Evolutionary conservation across 1,140 invertebrate genomes (phyloP).

Genomic region (Drosophila kohkoa): DNA sequence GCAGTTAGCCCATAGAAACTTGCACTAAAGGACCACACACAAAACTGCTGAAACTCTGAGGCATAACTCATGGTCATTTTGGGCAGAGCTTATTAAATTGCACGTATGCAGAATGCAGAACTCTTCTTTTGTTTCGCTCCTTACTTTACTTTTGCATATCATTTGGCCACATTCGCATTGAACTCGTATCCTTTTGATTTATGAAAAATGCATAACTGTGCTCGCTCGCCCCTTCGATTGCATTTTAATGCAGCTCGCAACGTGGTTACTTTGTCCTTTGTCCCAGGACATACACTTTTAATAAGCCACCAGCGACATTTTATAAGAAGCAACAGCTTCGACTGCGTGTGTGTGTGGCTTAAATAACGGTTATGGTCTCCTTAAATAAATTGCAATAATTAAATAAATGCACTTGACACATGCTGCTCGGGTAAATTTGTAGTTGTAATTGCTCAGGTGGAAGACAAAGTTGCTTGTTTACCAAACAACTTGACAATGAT

Average conservation of each 20-base stretch:
- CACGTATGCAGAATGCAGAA: conserved; percentile 15
- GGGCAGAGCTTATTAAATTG: neutral
- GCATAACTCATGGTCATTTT: neutral
- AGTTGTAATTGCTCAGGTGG: conserved; percentile 32
- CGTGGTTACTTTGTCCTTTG: neutral
- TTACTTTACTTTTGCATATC: conserved; percentile 46
- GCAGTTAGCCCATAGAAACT: conserved; percentile 28
- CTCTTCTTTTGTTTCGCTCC: neutral
- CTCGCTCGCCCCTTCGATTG: neutral
- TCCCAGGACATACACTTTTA: conserved; percentile 10
- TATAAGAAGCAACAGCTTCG: conserved; percentile 3
- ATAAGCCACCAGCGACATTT: conserved; percentile 13
- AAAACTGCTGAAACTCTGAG: conserved; percentile 9
- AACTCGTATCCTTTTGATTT: conserved; percentile 16
- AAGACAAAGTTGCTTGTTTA: conserved; percentile 29
- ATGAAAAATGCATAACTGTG: conserved; percentile 32
- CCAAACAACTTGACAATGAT: conserved; percentile 24
- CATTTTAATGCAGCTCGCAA: conserved; percentile 6
- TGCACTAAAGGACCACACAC: conserved; percentile 51
- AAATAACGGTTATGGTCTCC: conserved; percentile 16
- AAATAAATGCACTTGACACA: conserved; percentile 69
- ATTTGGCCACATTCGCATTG: conserved; percentile 39
- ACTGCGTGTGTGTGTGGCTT: conserved; percentile 1
- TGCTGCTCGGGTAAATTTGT: conserved; percentile 45
- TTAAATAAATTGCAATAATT: conserved; percentile 64